Conservation (phyloP, 2,888 invertebrate genomes). For the Ochlodes sylvanus region DNA sequence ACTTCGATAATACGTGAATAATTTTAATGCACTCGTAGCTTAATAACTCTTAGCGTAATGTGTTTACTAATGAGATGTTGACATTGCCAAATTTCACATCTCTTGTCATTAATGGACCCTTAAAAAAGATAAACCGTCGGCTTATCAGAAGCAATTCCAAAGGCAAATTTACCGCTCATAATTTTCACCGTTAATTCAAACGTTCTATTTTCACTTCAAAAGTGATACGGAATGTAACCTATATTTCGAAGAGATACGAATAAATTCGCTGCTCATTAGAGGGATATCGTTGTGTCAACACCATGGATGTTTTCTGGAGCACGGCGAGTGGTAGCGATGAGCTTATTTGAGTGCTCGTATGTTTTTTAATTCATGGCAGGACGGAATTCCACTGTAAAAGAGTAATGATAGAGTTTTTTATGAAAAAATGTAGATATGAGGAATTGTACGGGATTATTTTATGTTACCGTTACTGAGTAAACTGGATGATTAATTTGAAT, state of each 20-base stretch:
- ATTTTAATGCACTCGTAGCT: too few species aligned
- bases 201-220: conserved; percentile 13
- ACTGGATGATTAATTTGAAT: too few species aligned
- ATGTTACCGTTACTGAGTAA: not conserved
- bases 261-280: conserved; percentile 30
- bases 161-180: not conserved
- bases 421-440: conserved; percentile 8
- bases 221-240: conserved; percentile 5
- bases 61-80: not conserved
- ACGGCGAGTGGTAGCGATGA: conserved; percentile 28
- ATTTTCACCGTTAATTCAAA: conserved; percentile 4
- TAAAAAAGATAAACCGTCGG: not conserved
- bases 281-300: conserved; percentile 24
- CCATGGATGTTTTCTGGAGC: conserved; percentile 37
- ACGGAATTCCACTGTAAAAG: conserved; percentile 16
- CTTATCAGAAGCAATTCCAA: not conserved
- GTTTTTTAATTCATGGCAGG: conserved; percentile 25
- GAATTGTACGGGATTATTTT: not conserved
- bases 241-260: conserved; percentile 19
- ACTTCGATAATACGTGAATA: too few species aligned
- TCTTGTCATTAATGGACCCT: not conserved
- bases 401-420: conserved; percentile 2
- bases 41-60: too few species aligned
- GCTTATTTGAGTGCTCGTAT: conserved; percentile 26
- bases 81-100: not conserved